Percentiles rank a stretch among this genome's conserved stretches.
These are phyloP conservation scores for Branchinecta lynchi DNA, from an alignment of 1,140 invertebrate genomes.

Conservation along the genomic window DNA sequence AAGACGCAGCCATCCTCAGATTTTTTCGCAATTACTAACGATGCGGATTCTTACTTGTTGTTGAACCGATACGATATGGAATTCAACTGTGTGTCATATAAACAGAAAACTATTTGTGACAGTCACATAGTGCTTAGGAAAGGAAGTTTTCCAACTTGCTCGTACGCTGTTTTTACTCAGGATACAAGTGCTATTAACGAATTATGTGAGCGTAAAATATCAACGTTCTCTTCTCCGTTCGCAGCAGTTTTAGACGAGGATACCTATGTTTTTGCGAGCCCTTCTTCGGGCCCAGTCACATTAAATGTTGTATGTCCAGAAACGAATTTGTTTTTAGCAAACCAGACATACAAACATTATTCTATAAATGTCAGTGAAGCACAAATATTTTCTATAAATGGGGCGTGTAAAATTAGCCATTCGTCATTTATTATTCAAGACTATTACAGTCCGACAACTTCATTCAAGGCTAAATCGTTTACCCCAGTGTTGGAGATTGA, in stretches of 20 bases:
- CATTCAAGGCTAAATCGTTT: background rate
- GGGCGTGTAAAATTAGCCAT: background rate
- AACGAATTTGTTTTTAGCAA: background rate
- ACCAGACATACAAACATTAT: constrained; percentile 1
- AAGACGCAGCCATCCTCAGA: background rate
- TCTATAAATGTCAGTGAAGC: background rate
- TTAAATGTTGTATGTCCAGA: background rate
- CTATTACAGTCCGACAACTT: background rate
- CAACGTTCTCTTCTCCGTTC: too few species aligned
- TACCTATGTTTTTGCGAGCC: background rate
- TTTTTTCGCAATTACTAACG: background rate
- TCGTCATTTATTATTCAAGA: constrained; percentile 4
- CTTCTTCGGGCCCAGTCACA: background rate
- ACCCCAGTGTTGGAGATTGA: background rate
- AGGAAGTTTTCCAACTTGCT: background rate
- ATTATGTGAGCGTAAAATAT: too few species aligned
- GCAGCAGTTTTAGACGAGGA: too few species aligned
- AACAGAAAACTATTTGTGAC: constrained; percentile 2
- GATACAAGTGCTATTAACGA: too few species aligned
- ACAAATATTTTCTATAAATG: background rate
- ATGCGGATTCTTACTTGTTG: background rate
- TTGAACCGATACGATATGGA: background rate
- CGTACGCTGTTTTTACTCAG: background rate
- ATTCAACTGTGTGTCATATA: background rate
- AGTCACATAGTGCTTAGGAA: background rate